These are phyloP conservation scores for Capitulum mitella DNA, from an alignment of 2,888 invertebrate species.

Conservation along the genomic window DNA sequence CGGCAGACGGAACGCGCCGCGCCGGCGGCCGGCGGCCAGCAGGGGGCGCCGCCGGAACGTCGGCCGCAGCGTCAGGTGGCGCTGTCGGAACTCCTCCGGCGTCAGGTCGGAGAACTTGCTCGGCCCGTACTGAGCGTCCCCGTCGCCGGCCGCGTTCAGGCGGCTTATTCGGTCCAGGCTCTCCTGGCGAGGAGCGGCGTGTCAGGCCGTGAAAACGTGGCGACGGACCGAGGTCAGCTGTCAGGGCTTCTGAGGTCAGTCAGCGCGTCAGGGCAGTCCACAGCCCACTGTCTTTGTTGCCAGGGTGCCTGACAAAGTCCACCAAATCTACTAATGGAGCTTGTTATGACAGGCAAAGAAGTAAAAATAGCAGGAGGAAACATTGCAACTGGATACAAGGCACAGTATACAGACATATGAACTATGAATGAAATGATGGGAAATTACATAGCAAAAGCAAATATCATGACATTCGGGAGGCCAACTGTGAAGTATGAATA, in stretches of 20 bases:
- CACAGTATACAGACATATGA: too few relatives aligned
- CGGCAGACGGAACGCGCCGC: background rate
- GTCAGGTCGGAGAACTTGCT: slow-evolving; percentile 58
- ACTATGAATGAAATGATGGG: too few relatives aligned
- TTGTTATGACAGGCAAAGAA: background rate
- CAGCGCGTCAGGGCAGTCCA: too few relatives aligned
- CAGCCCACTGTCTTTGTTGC: too few relatives aligned
- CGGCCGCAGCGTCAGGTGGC: slow-evolving; percentile 42
- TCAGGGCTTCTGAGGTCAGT: too few relatives aligned
- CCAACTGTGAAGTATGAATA: too few relatives aligned
- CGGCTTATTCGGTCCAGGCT: background rate
- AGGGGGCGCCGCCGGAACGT: background rate
- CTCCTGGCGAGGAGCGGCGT: background rate
- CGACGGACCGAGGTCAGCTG: too few relatives aligned
- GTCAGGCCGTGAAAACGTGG: too few relatives aligned
- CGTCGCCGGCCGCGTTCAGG: slow-evolving; percentile 1
- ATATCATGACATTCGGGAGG: too few relatives aligned
- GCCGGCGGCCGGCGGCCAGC: background rate
- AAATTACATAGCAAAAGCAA: too few relatives aligned
- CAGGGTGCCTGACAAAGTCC: background rate
- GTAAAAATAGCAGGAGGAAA: background rate
- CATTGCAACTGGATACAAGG: too few relatives aligned
- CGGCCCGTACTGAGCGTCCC: slow-evolving; percentile 51
- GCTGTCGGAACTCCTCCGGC: slow-evolving; percentile 52
- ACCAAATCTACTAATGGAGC: background rate